Evolutionary conservation across 53 echinoderm and acorn worm genomes (phyloP).

Genomic region (Stichopus horrens): DNA sequence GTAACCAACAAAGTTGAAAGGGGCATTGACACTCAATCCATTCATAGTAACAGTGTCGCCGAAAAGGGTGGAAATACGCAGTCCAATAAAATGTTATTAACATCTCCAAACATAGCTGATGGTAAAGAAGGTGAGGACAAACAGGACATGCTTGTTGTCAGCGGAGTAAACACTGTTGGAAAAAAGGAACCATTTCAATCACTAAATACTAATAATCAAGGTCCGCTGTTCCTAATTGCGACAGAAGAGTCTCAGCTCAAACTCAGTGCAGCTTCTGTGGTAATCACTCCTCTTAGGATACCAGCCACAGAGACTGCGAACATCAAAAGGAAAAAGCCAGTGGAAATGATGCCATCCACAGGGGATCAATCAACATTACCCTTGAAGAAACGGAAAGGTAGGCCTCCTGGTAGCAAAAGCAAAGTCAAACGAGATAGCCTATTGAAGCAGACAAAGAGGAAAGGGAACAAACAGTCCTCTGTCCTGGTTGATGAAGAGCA

Average conservation of each 20-base stretch:
- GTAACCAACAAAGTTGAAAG: neutral
- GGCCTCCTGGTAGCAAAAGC: constrained; percentile 84
- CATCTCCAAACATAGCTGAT: neutral
- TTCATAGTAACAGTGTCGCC: neutral
- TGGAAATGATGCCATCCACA: constrained; percentile 37
- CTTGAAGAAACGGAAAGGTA: constrained; percentile 70
- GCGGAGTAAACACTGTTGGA: neutral
- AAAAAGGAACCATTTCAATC: neutral
- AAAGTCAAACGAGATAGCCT: constrained; percentile 61
- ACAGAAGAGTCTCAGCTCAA: constrained; percentile 15
- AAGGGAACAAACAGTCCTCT: constrained; percentile 51
- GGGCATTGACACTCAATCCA: neutral
- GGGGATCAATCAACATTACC: constrained; percentile 52
- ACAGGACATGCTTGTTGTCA: neutral
- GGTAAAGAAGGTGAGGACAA: neutral
- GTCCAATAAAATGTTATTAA: neutral
- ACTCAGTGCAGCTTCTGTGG: constrained; percentile 43
- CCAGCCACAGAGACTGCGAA: constrained; percentile 50
- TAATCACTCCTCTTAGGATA: constrained; percentile 50
- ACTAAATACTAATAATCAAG: neutral
- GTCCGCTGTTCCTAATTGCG: neutral
- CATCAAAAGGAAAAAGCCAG: constrained; percentile 47
- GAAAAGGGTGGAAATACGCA: neutral
- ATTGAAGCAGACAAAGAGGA: constrained; percentile 45
- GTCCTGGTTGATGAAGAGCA: constrained; percentile 46